Evolutionary conservation across 2,888 invertebrate genomes (phyloP), one percentile per base, ranked within the genome.

Genomic region (Aproaerema taeniolella): DNA sequence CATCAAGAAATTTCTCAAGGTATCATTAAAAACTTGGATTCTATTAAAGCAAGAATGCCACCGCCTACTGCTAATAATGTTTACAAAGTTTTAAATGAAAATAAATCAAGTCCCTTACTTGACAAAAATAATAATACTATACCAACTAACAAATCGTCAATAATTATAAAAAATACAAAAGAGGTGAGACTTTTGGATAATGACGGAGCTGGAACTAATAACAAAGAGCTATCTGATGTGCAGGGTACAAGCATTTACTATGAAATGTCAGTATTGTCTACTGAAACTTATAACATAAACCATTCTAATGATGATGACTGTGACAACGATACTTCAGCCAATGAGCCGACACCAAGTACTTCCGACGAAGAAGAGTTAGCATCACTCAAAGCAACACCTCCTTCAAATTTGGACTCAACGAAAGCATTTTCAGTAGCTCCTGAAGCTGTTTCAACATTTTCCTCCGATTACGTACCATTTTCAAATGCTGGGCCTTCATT

Each of bases 161-260:
- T 88, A 38, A 74, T 76, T 45, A 87, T 85, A 49, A 88, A 88
- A 52, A 87, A 89, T 66, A 89, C 88, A 51, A 87, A 88, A 74
- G 78, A 87, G 57, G 75, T 87, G 43, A 76, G 78, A 43, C 61
- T 85, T 40, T 58, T 70, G 50, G 85, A 87, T 53, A 85, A 82
- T 42, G 85, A 85, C 41, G 68, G 76, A 39, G 79, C 82, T 41
- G 68, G 72, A 16, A 77, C 70, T 40, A 61, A 61, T 41, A 76
- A 73, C 31, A 76, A 74, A 61, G 76, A 72, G 54, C 58, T 82
- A 52, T 79, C 81, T 51, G 86, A 87, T 62, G 77, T 81, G 38
- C 83, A 87, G 14, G 86, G 83, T 49, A 87, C 86, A 49, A 87
- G 86, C 69, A 79, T 87, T 64, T 86, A 85, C 57, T 87, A 85